A percentile compares a stretch with the other conserved stretches of the same genome.
Evolutionary conservation across 2,797 vertebrate genomes (phyloP).

Genomic region (Phoebastria nigripes): DNA sequence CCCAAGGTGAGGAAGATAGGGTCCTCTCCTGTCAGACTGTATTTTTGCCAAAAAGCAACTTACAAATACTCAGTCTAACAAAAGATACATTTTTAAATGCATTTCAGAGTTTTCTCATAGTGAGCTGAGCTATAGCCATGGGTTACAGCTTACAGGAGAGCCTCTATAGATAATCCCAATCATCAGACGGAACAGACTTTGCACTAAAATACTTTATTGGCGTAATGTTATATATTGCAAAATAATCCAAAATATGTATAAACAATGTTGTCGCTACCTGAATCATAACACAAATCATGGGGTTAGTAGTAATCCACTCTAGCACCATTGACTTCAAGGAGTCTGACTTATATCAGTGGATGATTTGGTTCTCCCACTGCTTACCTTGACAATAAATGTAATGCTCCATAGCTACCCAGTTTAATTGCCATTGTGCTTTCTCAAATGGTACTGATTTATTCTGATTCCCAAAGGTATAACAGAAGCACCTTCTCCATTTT

Average conservation of each 20-base stretch:
- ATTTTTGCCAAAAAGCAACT: not conserved
- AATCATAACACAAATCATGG: not conserved
- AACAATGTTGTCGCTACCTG: not conserved
- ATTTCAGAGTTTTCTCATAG: not conserved
- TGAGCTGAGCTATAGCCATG: not conserved
- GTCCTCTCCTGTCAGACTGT: not conserved
- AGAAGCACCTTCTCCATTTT: not conserved
- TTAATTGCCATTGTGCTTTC: conserved; percentile 9
- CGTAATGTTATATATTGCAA: not conserved
- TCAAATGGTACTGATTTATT: not conserved
- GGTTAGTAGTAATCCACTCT: not conserved
- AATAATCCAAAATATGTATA: not conserved
- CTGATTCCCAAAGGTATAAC: not conserved
- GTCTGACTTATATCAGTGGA: not conserved
- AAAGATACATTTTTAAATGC: not conserved
- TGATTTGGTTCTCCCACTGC: not conserved
- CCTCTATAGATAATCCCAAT: not conserved
- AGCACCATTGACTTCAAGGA: not conserved
- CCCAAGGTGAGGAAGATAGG: not conserved
- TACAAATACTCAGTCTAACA: not conserved
- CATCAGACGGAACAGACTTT: not conserved
- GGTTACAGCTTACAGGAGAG: not conserved
- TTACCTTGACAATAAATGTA: conserved; percentile 6
- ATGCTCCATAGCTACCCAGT: not conserved
- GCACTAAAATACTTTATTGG: not conserved